phyloP scores from a whole-genome alignment of 2,113 vertebrate genomes.

The Apistogramma diplotaenia region DNA sequence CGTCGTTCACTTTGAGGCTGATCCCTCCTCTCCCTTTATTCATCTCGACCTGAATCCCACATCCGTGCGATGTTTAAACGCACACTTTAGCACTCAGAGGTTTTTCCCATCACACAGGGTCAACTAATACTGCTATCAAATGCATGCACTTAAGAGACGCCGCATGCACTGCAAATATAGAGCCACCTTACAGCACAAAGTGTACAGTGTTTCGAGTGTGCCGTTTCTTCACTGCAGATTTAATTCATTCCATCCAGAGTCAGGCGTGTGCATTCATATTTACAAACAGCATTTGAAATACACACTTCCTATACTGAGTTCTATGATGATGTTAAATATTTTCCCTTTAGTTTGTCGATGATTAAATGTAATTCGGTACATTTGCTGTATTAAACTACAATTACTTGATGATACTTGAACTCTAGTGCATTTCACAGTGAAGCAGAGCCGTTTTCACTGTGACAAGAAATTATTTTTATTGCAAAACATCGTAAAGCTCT shows the following conservation, averaged over 20 bases:
- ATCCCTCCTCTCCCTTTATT: constrained; percentile 37
- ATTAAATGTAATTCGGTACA: neutral
- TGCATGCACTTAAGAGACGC: constrained; percentile 28
- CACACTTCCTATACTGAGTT: neutral
- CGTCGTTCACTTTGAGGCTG: constrained; percentile 28
- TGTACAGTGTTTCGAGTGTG: neutral
- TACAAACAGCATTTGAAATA: neutral
- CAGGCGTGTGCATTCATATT: neutral
- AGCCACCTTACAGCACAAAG: neutral
- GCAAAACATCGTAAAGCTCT: neutral
- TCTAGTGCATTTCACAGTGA: neutral
- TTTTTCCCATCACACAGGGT: constrained; percentile 20
- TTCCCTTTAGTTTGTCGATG: neutral
- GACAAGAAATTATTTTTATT: neutral
- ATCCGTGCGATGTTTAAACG: constrained; percentile 43
- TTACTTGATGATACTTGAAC: too few relatives aligned
- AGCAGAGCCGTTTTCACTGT: neutral
- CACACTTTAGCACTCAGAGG: constrained; percentile 28
- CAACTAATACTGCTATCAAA: constrained; percentile 25
- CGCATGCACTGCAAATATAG: neutral
- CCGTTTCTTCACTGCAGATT: neutral
- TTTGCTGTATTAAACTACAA: too few relatives aligned
- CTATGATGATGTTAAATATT: neutral
- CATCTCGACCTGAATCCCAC: constrained; percentile 49
- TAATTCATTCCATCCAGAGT: neutral